Evolutionary conservation across 37 sponge, comb jelly and placozoan species (phyloP).

Genomic region (Geodia barretti): DNA sequence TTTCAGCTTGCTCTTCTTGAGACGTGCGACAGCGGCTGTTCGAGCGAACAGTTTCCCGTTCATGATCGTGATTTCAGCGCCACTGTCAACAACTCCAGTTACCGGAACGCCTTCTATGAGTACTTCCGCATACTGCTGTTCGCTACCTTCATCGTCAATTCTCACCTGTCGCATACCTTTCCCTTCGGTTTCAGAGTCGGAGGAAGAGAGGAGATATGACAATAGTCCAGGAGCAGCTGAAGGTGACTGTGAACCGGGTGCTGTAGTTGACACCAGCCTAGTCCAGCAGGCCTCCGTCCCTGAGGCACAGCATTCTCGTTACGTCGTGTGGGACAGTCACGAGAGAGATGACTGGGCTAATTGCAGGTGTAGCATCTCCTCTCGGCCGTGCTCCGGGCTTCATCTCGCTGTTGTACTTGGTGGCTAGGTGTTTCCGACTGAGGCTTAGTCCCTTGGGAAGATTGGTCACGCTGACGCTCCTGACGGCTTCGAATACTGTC

Average conservation of each 20-base stretch:
- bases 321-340: conserved; percentile 1
- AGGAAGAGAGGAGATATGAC: neutral
- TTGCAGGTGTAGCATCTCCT: neutral
- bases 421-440: neutral
- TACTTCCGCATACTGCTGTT: conserved; percentile 20
- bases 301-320: neutral
- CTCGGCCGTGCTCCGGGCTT: neutral
- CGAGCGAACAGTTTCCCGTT: neutral
- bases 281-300: neutral
- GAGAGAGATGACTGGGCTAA: conserved; percentile 9
- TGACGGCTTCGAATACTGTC: neutral
- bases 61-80: conserved; percentile 2
- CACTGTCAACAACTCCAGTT: conserved; percentile 39
- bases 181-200: neutral
- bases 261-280: conserved; percentile 4
- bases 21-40: neutral
- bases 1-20: neutral
- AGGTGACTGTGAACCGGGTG: neutral
- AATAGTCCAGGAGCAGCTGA: neutral
- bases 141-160: conserved; percentile 30
- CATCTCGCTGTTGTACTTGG: neutral
- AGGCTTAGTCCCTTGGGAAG: neutral
- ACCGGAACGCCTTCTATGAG: conserved; percentile 30
- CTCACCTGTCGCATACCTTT: neutral
- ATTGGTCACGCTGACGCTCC: conserved; percentile 1